These are phyloP conservation scores for Simalia tracyae DNA, from an alignment of 2,797 vertebrate genomes.

Conservation along the genomic window DNA sequence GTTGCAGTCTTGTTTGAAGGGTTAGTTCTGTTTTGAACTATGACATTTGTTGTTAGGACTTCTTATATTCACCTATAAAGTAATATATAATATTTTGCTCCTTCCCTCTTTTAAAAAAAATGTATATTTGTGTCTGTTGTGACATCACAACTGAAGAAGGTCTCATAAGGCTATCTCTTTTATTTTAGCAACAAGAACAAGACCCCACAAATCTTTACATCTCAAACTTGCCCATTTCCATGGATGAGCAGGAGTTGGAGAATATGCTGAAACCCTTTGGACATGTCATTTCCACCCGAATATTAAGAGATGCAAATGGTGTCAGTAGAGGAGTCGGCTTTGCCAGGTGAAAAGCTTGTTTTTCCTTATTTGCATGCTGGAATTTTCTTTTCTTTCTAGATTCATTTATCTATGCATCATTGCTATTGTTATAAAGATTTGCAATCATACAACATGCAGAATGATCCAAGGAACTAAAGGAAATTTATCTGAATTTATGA, in stretches of 20 bases:
- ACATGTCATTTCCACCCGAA: slow-evolving; percentile 97
- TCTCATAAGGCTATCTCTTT: slow-evolving; percentile 54
- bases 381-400: slow-evolving; percentile 11
- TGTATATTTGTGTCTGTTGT: slow-evolving; percentile 7
- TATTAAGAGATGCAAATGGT: slow-evolving; percentile 95
- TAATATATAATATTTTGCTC: background rate
- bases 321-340: slow-evolving; percentile 98
- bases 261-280: slow-evolving; percentile 97
- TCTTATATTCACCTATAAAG: background rate
- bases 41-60: background rate
- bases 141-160: slow-evolving; percentile 2
- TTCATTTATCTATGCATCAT: background rate
- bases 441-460: slow-evolving; percentile 16
- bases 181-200: slow-evolving; percentile 93
- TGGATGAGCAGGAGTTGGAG: slow-evolving; percentile 97
- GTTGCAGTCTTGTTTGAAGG: background rate
- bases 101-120: background rate
- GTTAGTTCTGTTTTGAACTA: background rate
- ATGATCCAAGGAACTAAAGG: background rate
- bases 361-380: slow-evolving; percentile 6
- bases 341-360: slow-evolving; percentile 83
- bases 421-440: slow-evolving; percentile 14
- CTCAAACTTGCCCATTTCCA: slow-evolving; percentile 95
- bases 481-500: slow-evolving; percentile 15
- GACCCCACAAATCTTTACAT: slow-evolving; percentile 99